A percentile compares a stretch with the other conserved stretches of the same genome.
Evolutionary conservation across 2,113 vertebrate species (phyloP).

Genomic region (Pyrgilauda ruficollis): DNA sequence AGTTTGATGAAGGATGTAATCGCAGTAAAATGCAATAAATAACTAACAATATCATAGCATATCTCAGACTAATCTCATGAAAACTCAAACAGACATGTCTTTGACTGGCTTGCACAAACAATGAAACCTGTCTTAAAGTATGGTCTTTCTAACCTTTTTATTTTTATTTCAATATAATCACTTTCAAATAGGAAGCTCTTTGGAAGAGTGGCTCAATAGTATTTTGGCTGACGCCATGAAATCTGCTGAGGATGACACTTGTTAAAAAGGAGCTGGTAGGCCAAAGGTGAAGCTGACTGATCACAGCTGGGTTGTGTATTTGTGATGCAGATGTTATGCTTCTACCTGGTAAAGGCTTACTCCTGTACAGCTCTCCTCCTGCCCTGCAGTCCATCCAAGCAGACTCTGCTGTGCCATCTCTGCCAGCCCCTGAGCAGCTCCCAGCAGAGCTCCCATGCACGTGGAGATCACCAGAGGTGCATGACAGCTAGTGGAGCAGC

Average conservation of each 20-base stretch:
- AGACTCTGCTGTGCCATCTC: background rate
- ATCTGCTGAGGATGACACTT: background rate
- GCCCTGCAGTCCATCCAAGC: background rate
- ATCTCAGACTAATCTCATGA: background rate
- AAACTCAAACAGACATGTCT: background rate
- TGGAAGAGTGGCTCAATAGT: background rate
- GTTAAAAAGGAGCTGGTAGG: background rate
- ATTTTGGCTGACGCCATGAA: background rate
- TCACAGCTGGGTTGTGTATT: background rate
- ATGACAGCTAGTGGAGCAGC: background rate
- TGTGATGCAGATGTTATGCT: background rate
- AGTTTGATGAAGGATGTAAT: background rate
- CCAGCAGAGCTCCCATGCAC: background rate
- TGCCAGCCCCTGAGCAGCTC: background rate
- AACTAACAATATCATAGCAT: background rate
- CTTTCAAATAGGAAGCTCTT: background rate
- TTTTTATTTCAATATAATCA: background rate
- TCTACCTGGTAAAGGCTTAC: background rate
- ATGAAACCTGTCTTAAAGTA: background rate
- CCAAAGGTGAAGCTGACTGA: background rate
- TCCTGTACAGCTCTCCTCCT: background rate
- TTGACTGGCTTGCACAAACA: background rate
- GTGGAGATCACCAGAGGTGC: background rate
- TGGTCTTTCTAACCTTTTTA: background rate
- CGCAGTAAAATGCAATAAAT: background rate